phyloP scores from a whole-genome alignment of 1,140 invertebrate species.

The Drosophila pandora region DNA sequence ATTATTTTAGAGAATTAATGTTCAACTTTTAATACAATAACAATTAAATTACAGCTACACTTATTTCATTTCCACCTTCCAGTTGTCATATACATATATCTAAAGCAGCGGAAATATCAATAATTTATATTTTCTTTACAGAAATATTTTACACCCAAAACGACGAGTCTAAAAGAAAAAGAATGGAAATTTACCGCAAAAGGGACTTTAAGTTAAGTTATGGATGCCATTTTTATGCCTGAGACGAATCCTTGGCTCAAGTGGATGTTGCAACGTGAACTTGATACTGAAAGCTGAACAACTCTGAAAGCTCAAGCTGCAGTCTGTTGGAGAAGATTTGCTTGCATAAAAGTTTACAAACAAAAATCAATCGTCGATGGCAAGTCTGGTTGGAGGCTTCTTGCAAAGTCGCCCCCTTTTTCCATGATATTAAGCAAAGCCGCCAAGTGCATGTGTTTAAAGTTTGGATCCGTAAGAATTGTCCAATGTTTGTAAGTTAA shows the following conservation, averaged over 20 bases:
- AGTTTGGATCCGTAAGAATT: conserved; percentile 28
- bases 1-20: no score
- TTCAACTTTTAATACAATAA: no score
- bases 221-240: conserved; percentile 17
- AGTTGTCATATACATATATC: no score
- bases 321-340: conserved; percentile 48
- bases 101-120: no score
- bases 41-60: no score
- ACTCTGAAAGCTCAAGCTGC: conserved; percentile 15
- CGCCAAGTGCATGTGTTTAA: conserved; percentile 17
- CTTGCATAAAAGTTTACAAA: conserved; percentile 70
- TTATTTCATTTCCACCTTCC: no score
- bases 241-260: conserved; percentile 45
- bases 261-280: conserved; percentile 60
- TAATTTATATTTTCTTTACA: background rate
- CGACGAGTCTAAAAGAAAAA: background rate
- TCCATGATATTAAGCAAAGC: conserved; percentile 10
- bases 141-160: background rate
- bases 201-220: conserved; percentile 14
- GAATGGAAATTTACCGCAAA: background rate
- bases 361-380: conserved; percentile 63
- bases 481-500: conserved; percentile 3
- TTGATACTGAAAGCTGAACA: conserved; percentile 59
- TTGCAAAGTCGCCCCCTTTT: conserved; percentile 17
- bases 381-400: conserved; percentile 24